phyloP scores from a whole-genome alignment of 2,888 invertebrate genomes.

The Aphrophora alni region DNA sequence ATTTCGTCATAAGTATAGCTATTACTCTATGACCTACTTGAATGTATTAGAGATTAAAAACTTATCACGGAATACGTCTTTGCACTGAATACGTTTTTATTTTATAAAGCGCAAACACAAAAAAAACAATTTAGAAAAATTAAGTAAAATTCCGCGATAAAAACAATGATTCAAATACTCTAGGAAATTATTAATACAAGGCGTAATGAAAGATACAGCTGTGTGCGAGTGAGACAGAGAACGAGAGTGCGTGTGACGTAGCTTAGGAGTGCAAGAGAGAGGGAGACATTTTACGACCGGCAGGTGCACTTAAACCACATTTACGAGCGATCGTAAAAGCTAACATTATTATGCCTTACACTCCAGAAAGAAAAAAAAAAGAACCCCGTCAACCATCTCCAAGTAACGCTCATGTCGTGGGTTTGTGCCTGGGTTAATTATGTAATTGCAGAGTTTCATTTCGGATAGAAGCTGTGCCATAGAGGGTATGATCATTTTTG shows the following conservation, averaged over 20 bases:
- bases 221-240: not conserved
- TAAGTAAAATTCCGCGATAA: too few species aligned
- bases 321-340: conserved; percentile 41
- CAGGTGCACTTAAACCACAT: conserved; percentile 44
- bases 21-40: too few species aligned
- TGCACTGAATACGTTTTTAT: too few species aligned
- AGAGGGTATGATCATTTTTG: not conserved
- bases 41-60: too few species aligned
- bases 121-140: too few species aligned
- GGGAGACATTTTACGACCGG: conserved; percentile 33
- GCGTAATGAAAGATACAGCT: not conserved
- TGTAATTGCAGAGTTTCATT: conserved; percentile 27
- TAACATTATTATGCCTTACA: conserved; percentile 43
- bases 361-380: conserved; percentile 33
- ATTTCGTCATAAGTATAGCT: too few species aligned
- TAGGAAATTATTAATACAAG: too few species aligned
- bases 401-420: not conserved
- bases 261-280: not conserved
- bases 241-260: conserved; percentile 30
- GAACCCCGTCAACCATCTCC: conserved; percentile 34
- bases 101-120: too few species aligned
- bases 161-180: too few species aligned
- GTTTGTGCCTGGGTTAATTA: conserved; percentile 31
- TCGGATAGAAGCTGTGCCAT: not conserved
- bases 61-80: too few species aligned